Percentiles rank a stretch among this genome's conserved stretches.
phyloP scores from a whole-genome alignment of 2,888 invertebrate species.

The Abscondita cerata region DNA sequence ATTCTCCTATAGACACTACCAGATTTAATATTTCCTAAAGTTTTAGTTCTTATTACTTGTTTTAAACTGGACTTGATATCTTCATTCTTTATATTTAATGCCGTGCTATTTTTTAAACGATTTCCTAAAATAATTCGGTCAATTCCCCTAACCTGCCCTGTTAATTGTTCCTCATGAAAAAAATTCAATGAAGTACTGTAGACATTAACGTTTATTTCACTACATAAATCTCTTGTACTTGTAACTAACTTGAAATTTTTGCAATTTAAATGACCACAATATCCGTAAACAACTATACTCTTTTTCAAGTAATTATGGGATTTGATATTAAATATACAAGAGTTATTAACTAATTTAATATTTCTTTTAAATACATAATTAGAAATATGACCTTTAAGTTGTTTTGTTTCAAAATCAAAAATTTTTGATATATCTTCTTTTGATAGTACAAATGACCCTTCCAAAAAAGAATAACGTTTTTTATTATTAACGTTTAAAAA shows the following conservation, averaged over 20 bases:
- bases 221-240: neutral
- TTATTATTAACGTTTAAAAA: too few species aligned
- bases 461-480: too few species aligned
- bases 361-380: too few species aligned
- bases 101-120: neutral
- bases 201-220: neutral
- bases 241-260: neutral
- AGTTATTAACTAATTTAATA: too few species aligned
- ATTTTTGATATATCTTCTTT: too few species aligned
- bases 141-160: neutral
- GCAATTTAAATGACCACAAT: too few species aligned
- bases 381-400: too few species aligned
- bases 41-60: neutral
- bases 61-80: neutral
- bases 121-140: neutral
- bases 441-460: too few species aligned
- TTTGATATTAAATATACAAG: neutral
- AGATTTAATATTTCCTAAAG: slow-evolving; percentile 5
- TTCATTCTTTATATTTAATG: too few species aligned
- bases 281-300: neutral
- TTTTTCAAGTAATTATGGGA: neutral
- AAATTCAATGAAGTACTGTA: neutral
- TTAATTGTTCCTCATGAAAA: neutral
- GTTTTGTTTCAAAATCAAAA: too few species aligned
- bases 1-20: neutral